Base-by-base conservation (phyloP, 2,888 invertebrate genomes). In the Xestia sexstrigata region DNA sequence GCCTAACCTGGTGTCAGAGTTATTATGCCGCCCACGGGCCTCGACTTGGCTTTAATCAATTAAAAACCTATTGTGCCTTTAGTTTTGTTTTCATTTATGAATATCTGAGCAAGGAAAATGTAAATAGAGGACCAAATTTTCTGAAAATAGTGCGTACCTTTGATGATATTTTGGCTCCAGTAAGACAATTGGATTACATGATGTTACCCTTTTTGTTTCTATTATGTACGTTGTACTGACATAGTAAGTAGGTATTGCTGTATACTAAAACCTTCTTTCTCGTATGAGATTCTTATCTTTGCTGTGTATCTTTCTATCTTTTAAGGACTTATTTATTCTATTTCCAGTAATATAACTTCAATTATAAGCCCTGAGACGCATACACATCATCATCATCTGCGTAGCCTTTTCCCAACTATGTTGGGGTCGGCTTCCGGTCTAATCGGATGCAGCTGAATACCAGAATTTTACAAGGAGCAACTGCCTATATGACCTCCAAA, bases 141-240 rank as follows among this genome's bases (percentile, higher is more conserved):
- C 42, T 20, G n/a, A 70, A 58, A 60, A 39, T 17, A 35, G 70
- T 47, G 35, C 20, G 35, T 74, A 70, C 76, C 76, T 67, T 55
- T 20, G 55, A 69, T 62, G 55, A 78, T 70, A 82, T 82, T 74
- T 81, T 77, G 78, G 60, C 62, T 82, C 69, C 60, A 60, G 65
- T 72, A n/a, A 69, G 72, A 82, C 69, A 68, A 81, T 77, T 82
- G 81, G 69, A 81, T 81, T 67, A 80, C 63, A 81, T 47, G 66
- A 78, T 39, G 62, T 58, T 67, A 78, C 70, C 70, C 60, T 78
- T 74, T 70, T 45, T 66, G 65, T 74, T 74, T 70, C 42, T 70
- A 30, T 70, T 78, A 78, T 55, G 69, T 71, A 76, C 20, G 65
- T 45, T 58, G 30, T 79, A 80, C 42, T 79, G 71, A 79, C 45